Evolutionary conservation across 2,113 vertebrate species (phyloP).

Genomic region (Seriola dumerili): DNA sequence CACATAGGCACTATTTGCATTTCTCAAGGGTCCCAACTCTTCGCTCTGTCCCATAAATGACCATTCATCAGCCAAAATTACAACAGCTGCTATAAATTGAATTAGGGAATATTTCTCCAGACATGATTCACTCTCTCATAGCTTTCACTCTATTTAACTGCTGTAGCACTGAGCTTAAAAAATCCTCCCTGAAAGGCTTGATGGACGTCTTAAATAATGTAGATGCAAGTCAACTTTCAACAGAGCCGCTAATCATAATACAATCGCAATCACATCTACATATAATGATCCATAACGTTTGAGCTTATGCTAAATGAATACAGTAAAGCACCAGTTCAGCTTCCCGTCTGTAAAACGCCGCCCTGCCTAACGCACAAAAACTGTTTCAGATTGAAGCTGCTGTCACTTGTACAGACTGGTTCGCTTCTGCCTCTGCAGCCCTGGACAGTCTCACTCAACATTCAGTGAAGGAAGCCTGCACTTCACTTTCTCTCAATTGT

Average conservation of each 20-base stretch:
- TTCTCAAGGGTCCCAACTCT: background rate
- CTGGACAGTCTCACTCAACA: constrained; percentile 26
- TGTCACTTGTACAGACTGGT: background rate
- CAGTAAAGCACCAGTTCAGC: background rate
- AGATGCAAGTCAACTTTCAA: constrained; percentile 26
- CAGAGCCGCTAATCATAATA: constrained; percentile 11
- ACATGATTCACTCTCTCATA: constrained; percentile 31
- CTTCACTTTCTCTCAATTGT: constrained; percentile 10
- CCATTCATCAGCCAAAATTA: constrained; percentile 23
- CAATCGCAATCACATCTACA: background rate
- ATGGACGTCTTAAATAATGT: constrained; percentile 18
- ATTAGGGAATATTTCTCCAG: constrained; percentile 7
- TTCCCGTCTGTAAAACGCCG: constrained; percentile 2
- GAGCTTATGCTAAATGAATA: background rate
- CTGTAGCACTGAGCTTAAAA: background rate
- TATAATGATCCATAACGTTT: background rate
- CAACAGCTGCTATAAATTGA: background rate
- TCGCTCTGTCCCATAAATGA: constrained; percentile 6
- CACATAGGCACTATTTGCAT: constrained; percentile 7
- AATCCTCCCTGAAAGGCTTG: constrained; percentile 1
- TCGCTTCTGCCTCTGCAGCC: constrained; percentile 2
- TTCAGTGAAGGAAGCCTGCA: background rate
- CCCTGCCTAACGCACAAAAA: background rate
- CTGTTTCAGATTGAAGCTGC: constrained; percentile 8
- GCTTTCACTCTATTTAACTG: background rate